Conservation (phyloP, 2,113 vertebrate genomes). For the Laterallus jamaicensis region DNA sequence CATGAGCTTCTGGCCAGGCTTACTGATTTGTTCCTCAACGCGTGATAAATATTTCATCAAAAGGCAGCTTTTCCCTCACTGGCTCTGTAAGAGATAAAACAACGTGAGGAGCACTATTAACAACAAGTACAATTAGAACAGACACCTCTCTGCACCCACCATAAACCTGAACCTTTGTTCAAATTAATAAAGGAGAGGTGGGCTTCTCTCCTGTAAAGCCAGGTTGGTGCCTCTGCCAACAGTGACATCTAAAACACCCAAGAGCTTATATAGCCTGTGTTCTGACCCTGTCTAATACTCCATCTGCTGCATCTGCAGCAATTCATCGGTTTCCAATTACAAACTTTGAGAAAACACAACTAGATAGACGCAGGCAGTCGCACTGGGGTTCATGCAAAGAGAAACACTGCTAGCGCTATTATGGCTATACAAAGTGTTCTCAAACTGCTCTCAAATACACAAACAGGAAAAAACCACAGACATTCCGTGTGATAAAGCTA, state of each 20-base stretch:
- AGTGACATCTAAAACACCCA: not conserved
- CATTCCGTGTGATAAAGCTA: not conserved
- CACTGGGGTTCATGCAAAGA: not conserved
- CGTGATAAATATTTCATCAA: not conserved
- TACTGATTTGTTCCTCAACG: not conserved
- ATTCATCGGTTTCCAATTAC: not conserved
- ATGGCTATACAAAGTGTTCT: not conserved
- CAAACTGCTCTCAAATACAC: not conserved
- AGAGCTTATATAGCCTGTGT: not conserved
- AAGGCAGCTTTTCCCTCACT: not conserved
- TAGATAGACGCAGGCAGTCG: not conserved
- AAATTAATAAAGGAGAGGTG: not conserved
- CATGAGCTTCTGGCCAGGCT: constrained; percentile 25
- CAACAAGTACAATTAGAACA: not conserved
- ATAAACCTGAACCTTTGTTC: not conserved
- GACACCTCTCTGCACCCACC: not conserved
- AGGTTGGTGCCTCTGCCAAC: not conserved
- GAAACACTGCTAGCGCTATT: not conserved
- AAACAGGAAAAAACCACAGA: not conserved
- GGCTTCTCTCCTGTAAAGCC: not conserved
- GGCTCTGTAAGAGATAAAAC: not conserved
- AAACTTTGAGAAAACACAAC: not conserved
- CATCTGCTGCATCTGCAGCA: not conserved
- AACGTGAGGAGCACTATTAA: not conserved
- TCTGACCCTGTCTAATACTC: not conserved